Base-by-base conservation (phyloP, 2,797 vertebrate species). In the Pseudochromis fuscus region DNA sequence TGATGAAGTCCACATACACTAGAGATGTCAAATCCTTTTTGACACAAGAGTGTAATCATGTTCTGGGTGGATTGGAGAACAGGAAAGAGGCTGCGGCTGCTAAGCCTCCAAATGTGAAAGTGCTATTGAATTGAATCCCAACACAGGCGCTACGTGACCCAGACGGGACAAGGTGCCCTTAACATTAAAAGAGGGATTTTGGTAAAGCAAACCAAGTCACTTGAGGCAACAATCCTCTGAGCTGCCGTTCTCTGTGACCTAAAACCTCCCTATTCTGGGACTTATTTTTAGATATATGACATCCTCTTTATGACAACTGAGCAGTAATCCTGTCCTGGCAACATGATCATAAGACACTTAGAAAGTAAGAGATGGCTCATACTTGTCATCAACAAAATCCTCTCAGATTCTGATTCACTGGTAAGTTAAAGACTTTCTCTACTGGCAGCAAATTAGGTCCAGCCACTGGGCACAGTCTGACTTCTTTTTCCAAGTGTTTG, bases 201-300 rank as follows among this genome's bases (percentile, higher is more conserved):
- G 44, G 35, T 73, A 45, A 73, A 77, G 51, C 48, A 80, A 79
- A 88, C 82, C 53, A 71, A 75, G 38, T 72, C 66, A 82, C 50
- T 38, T 58, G 76, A 81, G 68, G 40, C 57, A 75, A 68, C 55
- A 70, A 69, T 81, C 66, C 27, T 58, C 28, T n/a, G 30, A 5
- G 42, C 55, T 71, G 79, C 75, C 53, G 73, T 78, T 75, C 72
- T 70, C 19, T 24, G 72, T 80, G 68, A 81, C 83, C 83, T 68
- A 72, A n/a, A 80, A 81, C 75, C 64, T 49, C 61, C 25, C 48
- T 74, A 33, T 67, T 84, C 38, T 71, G 45, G 74, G 76, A 72
- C 30, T 82, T 86, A 79, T 84, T 84, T 91, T 86, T 73, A 81
- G 78, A 78, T 64, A n/a, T 62, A 42, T 67, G 58, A 78, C 64